Evolutionary conservation across 2,113 vertebrate genomes (phyloP), one percentile per base, ranked within the genome.

Genomic region (Rutilus rutilus): DNA sequence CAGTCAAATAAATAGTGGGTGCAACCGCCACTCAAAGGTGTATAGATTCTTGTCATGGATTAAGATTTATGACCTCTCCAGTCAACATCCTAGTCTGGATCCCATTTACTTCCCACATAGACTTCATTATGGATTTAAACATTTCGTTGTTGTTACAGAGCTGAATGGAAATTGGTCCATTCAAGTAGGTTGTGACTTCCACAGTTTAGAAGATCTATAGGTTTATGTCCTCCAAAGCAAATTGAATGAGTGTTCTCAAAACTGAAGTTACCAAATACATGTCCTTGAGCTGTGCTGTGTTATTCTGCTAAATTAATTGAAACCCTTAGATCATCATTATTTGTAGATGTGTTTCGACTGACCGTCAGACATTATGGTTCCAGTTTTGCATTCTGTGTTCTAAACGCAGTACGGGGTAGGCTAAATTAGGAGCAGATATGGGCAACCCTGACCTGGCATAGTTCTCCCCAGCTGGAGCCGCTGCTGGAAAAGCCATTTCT

Each of bases 381-480:
- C 36, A 67, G 12, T 54, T 33, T 78, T 92, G 90, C 91, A 89
- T 73, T 90, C 92, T 91, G 88, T 91, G 91, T 93, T 90, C 89
- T 89, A 90, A 91, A 87, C 92, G 86, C 77, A 90, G 92, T 89
- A 87, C 86, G 81, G 89, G 91, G 86, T 86, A 9, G 42, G 42
- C 42, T 42, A 94, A 94, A 92, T 90, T 90, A 91, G 81, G 91
- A 92, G 69, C 90, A 93, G 90, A 92, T 85, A 93, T 69, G 50
- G 85, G 80, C 59, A 65, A 21, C 30, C 71, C 42, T 75, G 71
- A 75, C 69, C 67, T 83, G 65, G 65, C 69, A 25, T 74, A 59
- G 71, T 23, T 27, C 30, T 76, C 65, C 62, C 27, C 30, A 27
- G 59, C 78, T 82, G 73, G 86, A 64, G 23, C 73, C 8, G 1